These are phyloP conservation scores for Hybognathus amarus DNA, from an alignment of 2,797 vertebrate species.

Conservation along the genomic window DNA sequence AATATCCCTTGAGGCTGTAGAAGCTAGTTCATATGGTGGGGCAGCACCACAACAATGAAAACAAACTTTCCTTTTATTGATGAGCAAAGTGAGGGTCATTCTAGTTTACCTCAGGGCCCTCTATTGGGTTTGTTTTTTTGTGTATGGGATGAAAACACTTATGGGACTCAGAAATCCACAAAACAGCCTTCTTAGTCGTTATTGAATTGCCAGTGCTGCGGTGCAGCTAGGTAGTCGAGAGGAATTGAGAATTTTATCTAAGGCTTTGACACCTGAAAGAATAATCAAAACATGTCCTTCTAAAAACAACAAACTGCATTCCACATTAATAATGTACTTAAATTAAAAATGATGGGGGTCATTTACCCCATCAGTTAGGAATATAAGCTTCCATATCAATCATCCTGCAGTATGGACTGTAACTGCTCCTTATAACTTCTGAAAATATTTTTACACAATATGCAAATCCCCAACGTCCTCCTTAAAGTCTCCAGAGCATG, in stretches of 20 bases:
- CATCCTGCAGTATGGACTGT: not conserved
- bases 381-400: not conserved
- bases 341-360: too few relatives aligned
- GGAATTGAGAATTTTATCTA: not conserved
- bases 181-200: conserved; percentile 8
- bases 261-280: not conserved
- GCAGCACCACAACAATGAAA: conserved; percentile 16
- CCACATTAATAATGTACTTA: not conserved
- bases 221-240: not conserved
- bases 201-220: conserved; percentile 21
- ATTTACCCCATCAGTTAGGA: not conserved
- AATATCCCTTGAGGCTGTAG: conserved; percentile 15
- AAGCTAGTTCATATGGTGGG: conserved; percentile 8
- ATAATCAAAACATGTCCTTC: not conserved
- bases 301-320: not conserved
- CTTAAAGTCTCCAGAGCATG: conserved; percentile 27
- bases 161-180: conserved; percentile 32
- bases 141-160: conserved; percentile 21
- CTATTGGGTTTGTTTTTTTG: conserved; percentile 6
- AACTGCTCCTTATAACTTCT: not conserved
- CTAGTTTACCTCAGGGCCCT: conserved; percentile 13
- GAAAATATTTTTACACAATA: not conserved
- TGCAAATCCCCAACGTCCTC: not conserved
- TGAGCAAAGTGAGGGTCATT: conserved; percentile 33
- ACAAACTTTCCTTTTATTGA: conserved; percentile 33